phyloP scores from a whole-genome alignment of 1,140 invertebrate genomes.

The Trichonephila clavipes region DNA sequence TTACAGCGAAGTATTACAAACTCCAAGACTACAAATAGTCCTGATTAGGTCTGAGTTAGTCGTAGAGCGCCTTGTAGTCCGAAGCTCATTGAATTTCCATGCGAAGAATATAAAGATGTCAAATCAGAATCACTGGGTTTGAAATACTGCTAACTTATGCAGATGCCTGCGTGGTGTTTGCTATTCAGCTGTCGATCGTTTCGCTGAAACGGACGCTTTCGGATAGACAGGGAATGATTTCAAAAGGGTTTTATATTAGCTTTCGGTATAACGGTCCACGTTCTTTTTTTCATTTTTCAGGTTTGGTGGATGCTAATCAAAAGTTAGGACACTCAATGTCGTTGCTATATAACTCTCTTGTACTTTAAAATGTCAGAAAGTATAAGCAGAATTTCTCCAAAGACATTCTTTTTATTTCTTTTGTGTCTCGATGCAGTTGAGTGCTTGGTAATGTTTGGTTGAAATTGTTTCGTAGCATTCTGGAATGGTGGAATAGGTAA shows the following conservation, averaged over 20 bases:
- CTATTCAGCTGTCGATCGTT: constrained; percentile 67
- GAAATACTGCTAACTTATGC: constrained; percentile 73
- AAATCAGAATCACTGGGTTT: constrained; percentile 72
- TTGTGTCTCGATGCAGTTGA: not conserved
- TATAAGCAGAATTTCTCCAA: not conserved
- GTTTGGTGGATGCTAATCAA: not conserved
- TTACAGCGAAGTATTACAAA: constrained; percentile 67
- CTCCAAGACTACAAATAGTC: constrained; percentile 66
- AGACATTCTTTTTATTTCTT: not conserved
- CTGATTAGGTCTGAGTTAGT: constrained; percentile 64
- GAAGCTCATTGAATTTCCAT: constrained; percentile 69
- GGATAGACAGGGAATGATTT: constrained; percentile 43
- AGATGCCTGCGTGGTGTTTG: constrained; percentile 54
- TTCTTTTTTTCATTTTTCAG: not conserved
- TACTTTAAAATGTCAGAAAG: not conserved
- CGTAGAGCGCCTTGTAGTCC: constrained; percentile 36
- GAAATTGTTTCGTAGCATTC: not conserved
- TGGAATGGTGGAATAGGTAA: not conserved
- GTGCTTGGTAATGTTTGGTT: not conserved
- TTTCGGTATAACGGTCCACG: constrained; percentile 54
- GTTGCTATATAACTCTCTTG: constrained; percentile 17
- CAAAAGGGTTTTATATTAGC: constrained; percentile 67
- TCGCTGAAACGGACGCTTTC: not conserved
- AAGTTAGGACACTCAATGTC: not conserved
- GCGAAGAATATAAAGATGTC: constrained; percentile 71